Base-by-base conservation (phyloP, 2,888 invertebrate genomes). In the Scrobipalpa atriplicella region DNA sequence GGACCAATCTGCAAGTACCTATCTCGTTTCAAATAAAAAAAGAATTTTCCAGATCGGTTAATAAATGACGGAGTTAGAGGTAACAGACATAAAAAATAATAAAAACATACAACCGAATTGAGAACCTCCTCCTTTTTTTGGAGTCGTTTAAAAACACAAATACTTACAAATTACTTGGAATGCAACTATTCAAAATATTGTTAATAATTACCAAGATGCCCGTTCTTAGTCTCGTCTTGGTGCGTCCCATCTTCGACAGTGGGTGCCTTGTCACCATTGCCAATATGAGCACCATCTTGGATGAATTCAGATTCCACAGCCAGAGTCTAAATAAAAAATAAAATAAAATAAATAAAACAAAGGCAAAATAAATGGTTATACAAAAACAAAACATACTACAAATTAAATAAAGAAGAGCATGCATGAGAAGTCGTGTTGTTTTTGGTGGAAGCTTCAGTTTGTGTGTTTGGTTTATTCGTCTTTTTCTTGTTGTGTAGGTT, bases 251-350 rank as follows among this genome's bases (percentile, higher is more conserved):
- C 87, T 84, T 92, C 92, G 62, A 88, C 87, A 73, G 90, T 89
- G 68, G 92, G 93, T 65, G 85, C 80, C 67, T 86, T 89, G 71
- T 87, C 83, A 86, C 84, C 85, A 80, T 82, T 86, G 84, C 90
- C 89, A 82, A 87, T 84, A 79, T 84, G 86, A 83, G 86, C 84
- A 78, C 83, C 87, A 76, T 93, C 94, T 92, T 94, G 94, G 85
- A 93, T 92, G 79, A 94, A 94, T 85, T 94, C 94, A 73, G 94
- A 93, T 84, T 95, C 95, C 90, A 94, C n/a, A 93, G 83, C 93
- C 94, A 84, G 94, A 93, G 91, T 95, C 95, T 94, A 89, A 69
- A 75, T 72, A 65, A 75, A 67, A n/a, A 68, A 75, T 70, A 72
- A 68, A 73, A 72, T 74, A 69, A 74, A 65, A 72, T 71, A 64